Evolutionary conservation across 2,888 invertebrate genomes (phyloP).

Genomic region (Mechanitis messenoides): DNA sequence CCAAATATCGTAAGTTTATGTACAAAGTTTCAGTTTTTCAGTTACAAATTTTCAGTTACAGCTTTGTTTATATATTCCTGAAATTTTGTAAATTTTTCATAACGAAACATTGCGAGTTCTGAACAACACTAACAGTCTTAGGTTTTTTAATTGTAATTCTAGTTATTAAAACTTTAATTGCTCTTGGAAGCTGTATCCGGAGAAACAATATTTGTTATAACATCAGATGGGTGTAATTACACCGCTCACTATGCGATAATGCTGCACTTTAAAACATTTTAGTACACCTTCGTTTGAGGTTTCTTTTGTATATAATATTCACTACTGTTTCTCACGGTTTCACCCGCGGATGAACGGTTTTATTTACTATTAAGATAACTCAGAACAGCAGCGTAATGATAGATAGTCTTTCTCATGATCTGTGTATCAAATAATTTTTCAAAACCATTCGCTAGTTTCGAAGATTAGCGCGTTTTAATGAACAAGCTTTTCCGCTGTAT

Average conservation of each 20-base stretch:
- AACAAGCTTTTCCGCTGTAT: too few species aligned
- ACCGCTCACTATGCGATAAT: slow-evolving; percentile 34
- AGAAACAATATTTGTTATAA: slow-evolving; percentile 42
- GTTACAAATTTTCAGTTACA: slow-evolving; percentile 2
- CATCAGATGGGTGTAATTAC: slow-evolving; percentile 56
- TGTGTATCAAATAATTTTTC: too few species aligned
- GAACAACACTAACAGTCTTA: background rate
- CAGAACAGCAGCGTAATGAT: too few species aligned
- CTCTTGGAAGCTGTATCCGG: slow-evolving; percentile 24
- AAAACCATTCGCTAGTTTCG: too few species aligned
- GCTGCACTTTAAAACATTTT: slow-evolving; percentile 64
- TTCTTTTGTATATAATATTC: slow-evolving; percentile 34
- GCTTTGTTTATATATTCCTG: background rate
- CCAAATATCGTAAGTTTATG: slow-evolving; percentile 1
- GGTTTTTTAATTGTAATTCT: background rate
- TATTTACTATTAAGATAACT: too few species aligned
- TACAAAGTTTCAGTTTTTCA: background rate
- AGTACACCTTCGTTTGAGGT: slow-evolving; percentile 43
- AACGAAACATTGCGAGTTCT: background rate
- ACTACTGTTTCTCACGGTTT: slow-evolving; percentile 14
- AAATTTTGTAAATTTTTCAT: too few species aligned
- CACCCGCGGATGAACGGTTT: too few species aligned
- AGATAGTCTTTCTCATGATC: too few species aligned
- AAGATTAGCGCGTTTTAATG: too few species aligned
- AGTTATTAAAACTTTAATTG: slow-evolving; percentile 17